Conservation (phyloP, 2,113 vertebrate species). For the Leptobrachium ailaonicum region DNA sequence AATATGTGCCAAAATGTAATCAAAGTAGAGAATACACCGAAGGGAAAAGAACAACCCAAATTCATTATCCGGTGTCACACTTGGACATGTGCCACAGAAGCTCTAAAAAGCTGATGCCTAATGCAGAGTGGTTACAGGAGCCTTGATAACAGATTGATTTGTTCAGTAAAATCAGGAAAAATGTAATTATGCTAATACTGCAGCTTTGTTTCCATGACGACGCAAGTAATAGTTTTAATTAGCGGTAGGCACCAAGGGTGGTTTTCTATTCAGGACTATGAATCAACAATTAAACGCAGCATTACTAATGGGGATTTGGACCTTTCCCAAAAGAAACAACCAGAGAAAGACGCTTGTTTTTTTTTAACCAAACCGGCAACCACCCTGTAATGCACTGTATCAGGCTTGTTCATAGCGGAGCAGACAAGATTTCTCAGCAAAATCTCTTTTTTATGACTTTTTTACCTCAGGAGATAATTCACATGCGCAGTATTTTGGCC, state of each 20-base stretch:
- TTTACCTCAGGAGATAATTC: no score
- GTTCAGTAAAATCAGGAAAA: constrained; percentile 56
- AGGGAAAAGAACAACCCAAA: constrained; percentile 27
- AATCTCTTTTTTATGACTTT: no score
- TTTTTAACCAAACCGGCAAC: no score
- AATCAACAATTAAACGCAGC: constrained; percentile 3
- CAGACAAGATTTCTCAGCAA: no score
- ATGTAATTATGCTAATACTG: constrained; percentile 59
- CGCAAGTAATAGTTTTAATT: constrained; percentile 54
- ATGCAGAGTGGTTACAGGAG: constrained; percentile 61
- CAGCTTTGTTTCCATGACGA: constrained; percentile 62
- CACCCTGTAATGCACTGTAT: no score
- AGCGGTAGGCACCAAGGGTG: constrained; percentile 56
- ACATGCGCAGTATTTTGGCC: no score
- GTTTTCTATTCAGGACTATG: constrained; percentile 43
- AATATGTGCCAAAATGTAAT: neutral
- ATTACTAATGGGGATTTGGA: no score
- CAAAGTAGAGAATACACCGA: neutral
- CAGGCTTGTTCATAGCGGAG: no score
- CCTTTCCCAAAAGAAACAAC: no score
- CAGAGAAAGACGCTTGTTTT: no score
- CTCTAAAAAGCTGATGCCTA: constrained; percentile 47
- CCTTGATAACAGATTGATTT: constrained; percentile 60
- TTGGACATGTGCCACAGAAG: constrained; percentile 54
- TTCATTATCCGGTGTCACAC: constrained; percentile 48